These are phyloP conservation scores for Dromiciops gliroides DNA, from an alignment of 2,113 vertebrate genomes.

Conservation along the genomic window DNA sequence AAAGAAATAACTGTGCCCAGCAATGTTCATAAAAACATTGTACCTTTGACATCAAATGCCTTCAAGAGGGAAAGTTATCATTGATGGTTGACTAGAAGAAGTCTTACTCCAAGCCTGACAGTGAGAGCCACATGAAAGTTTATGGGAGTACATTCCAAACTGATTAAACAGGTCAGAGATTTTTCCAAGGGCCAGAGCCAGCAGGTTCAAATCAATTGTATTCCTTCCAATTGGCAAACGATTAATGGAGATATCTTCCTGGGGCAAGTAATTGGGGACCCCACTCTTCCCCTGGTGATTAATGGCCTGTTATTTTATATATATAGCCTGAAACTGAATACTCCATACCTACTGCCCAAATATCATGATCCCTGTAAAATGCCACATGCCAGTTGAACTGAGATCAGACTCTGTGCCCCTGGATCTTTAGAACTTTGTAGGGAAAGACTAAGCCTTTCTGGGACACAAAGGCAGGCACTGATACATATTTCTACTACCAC, in stretches of 20 bases:
- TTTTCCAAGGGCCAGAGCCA: slow-evolving; percentile 82
- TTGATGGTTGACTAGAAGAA: slow-evolving; percentile 81
- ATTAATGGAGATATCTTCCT: slow-evolving; percentile 81
- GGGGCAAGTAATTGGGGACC: slow-evolving; percentile 74
- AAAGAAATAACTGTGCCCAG: slow-evolving; percentile 61
- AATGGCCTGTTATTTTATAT: slow-evolving; percentile 73
- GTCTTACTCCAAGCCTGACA: slow-evolving; percentile 77
- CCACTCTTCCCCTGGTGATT: slow-evolving; percentile 79
- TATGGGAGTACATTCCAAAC: slow-evolving; percentile 82
- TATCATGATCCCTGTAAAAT: slow-evolving; percentile 29
- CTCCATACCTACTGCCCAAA: slow-evolving; percentile 24
- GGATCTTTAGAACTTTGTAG: not conserved
- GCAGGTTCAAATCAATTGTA: slow-evolving; percentile 86
- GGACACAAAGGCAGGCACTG: not conserved
- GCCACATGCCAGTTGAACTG: slow-evolving; percentile 7
- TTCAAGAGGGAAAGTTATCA: slow-evolving; percentile 71
- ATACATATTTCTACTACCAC: not conserved
- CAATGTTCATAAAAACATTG: slow-evolving; percentile 74
- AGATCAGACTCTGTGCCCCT: not conserved
- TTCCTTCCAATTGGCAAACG: slow-evolving; percentile 83
- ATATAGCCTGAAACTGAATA: slow-evolving; percentile 69
- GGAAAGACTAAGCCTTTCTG: not conserved
- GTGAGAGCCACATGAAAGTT: slow-evolving; percentile 84
- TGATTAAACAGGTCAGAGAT: slow-evolving; percentile 85
- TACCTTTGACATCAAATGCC: slow-evolving; percentile 77